Evolutionary conservation across 2,888 invertebrate genomes (phyloP), one percentile per base, ranked within the genome.

Genomic region (Villa cingulata): DNA sequence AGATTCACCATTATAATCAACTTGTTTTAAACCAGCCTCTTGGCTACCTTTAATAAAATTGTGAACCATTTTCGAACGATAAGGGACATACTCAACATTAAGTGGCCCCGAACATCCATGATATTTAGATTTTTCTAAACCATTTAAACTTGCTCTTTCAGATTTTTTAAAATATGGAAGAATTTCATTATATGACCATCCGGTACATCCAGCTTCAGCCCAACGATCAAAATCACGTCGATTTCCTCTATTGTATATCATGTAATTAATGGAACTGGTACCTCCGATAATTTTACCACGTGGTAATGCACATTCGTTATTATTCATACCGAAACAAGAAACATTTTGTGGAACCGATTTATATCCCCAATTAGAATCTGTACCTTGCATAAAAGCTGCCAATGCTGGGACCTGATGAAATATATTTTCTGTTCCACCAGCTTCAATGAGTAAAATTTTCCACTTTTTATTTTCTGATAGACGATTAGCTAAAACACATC

Each of bases 161-260:
- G 78, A 75, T 63, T 78, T 77, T 48, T 72, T 67, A 55, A 73
- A 81, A 58, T 80, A 78, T 36, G 74, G 72, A 34, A 78, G 54
- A 1, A 80, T 74, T 1, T 80, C 77, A 0, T 70, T 58, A 57
- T 78, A 80, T 2, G 81, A 74, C 87, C 87, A 87, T 39, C 85
- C 85, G 5, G 72, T 69, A 59, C 85, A 86, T 2, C 86, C 86
- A 16, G 73, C 72, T 0, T 67, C 70, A 0, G 76, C 78, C 78
- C 88, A 63, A 57, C 73, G 68, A 58, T 88, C 81, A 68, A 83
- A 88, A 59, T 88, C 85, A 9, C 71, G 66, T 2, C 74, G 75
- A 55, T 83, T 77, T 9, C 87, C 87, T 45, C 87, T 73, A 10
- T 84, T 80, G 63, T 86, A 86, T 51, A 83, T 76, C 79, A 80